Evolutionary conservation across 2,113 vertebrate genomes (phyloP).

Genomic region (Corythornis cristatus): DNA sequence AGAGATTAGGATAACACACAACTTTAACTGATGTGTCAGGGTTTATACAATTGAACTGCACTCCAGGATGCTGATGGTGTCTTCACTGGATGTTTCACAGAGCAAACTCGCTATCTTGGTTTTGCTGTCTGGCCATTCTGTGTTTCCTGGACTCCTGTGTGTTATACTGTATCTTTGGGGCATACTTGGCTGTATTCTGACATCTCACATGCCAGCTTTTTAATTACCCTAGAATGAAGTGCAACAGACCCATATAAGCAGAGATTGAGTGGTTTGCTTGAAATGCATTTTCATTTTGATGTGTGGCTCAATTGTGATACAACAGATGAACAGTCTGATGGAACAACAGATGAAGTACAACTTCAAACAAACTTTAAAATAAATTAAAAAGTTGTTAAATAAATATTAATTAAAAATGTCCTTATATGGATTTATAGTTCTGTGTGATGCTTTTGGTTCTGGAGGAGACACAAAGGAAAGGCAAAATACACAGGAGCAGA

Average conservation of each 20-base stretch:
- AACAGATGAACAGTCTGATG: neutral
- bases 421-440: neutral
- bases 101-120: neutral
- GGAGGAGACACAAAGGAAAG: neutral
- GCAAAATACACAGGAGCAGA: neutral
- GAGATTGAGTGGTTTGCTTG: neutral
- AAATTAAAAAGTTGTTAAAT: neutral
- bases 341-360: neutral
- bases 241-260: neutral
- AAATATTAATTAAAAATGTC: neutral
- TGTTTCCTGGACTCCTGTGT: neutral
- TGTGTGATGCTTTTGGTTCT: neutral
- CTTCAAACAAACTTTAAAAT: neutral
- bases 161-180: neutral
- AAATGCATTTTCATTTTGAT: neutral
- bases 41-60: neutral
- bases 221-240: neutral
- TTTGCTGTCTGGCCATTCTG: neutral
- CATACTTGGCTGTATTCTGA: neutral
- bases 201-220: neutral
- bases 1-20: neutral
- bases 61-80: neutral
- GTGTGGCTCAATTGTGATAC: neutral
- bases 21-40: neutral
- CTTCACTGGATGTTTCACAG: neutral